These are phyloP conservation scores for Eugnorisma glareosa DNA, from an alignment of 2,888 invertebrate species.

Conservation along the genomic window DNA sequence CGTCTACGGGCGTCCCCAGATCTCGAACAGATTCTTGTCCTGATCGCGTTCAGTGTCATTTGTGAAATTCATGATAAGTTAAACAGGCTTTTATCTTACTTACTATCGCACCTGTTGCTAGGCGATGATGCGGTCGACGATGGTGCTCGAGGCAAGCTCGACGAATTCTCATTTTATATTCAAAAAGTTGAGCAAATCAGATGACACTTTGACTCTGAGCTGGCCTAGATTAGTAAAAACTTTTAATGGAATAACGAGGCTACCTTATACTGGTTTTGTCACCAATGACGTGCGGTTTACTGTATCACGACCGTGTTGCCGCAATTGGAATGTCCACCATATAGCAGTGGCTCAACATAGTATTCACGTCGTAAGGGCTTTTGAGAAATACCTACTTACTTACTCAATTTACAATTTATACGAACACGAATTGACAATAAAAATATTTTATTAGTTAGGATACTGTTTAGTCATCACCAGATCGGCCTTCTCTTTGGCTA, in stretches of 20 bases:
- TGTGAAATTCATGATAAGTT: neutral
- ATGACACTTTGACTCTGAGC: neutral
- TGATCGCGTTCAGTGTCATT: neutral
- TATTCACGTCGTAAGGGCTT: neutral
- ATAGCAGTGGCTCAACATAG: neutral
- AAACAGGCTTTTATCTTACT: neutral
- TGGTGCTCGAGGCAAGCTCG: no score
- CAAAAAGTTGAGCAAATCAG: neutral
- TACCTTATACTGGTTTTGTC: neutral
- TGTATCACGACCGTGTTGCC: neutral
- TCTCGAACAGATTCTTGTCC: neutral
- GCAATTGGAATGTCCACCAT: neutral
- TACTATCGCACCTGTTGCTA: neutral
- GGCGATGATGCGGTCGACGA: neutral
- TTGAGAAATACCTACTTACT: neutral
- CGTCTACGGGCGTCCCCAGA: neutral
- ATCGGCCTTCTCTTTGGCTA: conserved; percentile 15
- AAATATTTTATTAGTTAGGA: conserved; percentile 8
- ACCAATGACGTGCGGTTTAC: neutral
- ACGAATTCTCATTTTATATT: neutral
- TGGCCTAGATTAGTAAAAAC: neutral
- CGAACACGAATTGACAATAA: conserved; percentile 11
- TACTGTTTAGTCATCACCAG: conserved; percentile 5
- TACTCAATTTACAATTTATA: neutral
- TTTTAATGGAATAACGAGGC: neutral